Percentiles rank a stretch among this genome's conserved stretches.
Evolutionary conservation across 2,888 invertebrate genomes (phyloP).

Genomic region (Eupithecia subumbrata): DNA sequence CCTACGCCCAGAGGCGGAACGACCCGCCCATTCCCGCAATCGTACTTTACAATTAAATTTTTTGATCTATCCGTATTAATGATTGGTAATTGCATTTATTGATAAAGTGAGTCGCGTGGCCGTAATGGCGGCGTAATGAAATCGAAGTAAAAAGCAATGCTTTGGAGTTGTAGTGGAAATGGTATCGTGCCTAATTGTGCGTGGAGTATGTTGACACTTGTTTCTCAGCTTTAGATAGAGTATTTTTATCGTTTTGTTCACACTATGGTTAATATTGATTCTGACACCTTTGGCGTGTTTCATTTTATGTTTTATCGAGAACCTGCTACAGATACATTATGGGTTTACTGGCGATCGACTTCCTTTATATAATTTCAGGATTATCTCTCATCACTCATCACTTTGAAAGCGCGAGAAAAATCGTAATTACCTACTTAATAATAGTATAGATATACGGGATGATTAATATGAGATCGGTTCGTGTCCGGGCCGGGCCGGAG

Average conservation of each 20-base stretch:
- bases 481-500: too few relatives aligned
- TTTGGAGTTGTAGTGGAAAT: slow-evolving; percentile 28
- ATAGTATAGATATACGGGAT: background rate
- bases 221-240: slow-evolving; percentile 19
- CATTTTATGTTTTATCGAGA: background rate
- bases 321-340: background rate
- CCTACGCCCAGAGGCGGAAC: slow-evolving; percentile 76
- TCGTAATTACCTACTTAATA: background rate
- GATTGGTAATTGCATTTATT: slow-evolving; percentile 76
- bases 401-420: background rate
- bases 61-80: slow-evolving; percentile 74
- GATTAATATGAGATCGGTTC: too few relatives aligned
- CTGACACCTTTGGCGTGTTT: background rate
- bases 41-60: slow-evolving; percentile 67
- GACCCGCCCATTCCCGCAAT: slow-evolving; percentile 57
- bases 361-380: background rate
- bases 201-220: slow-evolving; percentile 21
- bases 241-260: slow-evolving; percentile 24
- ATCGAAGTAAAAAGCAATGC: slow-evolving; percentile 36
- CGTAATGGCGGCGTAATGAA: slow-evolving; percentile 49
- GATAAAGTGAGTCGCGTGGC: slow-evolving; percentile 56
- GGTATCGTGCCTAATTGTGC: slow-evolving; percentile 29
- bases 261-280: slow-evolving; percentile 5
- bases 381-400: too few relatives aligned
- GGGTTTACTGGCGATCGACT: background rate